These are phyloP conservation scores for Batillaria attramentaria DNA, from an alignment of 1,140 invertebrate species.

Conservation along the genomic window DNA sequence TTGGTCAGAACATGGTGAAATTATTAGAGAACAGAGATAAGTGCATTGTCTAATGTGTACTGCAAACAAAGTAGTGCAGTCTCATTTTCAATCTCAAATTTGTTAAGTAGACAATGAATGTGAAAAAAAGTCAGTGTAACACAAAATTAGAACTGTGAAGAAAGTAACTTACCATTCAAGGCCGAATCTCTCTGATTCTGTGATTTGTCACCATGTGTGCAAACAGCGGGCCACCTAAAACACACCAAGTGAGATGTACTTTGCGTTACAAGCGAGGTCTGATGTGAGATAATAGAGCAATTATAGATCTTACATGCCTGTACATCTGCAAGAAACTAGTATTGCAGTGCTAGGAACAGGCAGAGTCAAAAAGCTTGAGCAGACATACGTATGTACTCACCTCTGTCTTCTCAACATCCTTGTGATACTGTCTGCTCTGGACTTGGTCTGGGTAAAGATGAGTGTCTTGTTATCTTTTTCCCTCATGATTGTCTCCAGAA, in stretches of 20 bases:
- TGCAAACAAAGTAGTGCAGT: not conserved
- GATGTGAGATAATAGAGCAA: not conserved
- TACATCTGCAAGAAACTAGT: not conserved
- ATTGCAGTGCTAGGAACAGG: not conserved
- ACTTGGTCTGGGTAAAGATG: conserved; percentile 98
- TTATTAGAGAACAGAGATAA: not conserved
- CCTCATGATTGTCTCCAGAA: conserved; percentile 89
- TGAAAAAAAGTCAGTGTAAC: not conserved
- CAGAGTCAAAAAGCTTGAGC: not conserved
- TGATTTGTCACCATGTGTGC: conserved; percentile 98
- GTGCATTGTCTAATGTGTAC: not conserved
- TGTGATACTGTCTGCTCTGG: conserved; percentile 95
- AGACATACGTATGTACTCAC: conserved; percentile 62
- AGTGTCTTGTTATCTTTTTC: conserved; percentile 96
- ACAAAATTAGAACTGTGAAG: not conserved
- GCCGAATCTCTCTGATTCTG: conserved; percentile 98
- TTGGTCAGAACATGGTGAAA: not conserved
- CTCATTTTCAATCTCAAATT: not conserved
- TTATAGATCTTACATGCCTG: not conserved
- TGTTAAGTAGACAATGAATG: not conserved
- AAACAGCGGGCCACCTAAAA: conserved; percentile 87
- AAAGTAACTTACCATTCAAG: conserved; percentile 80
- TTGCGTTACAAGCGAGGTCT: not conserved
- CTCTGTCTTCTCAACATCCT: conserved; percentile 92
- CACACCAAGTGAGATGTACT: conserved; percentile 22